Percentiles rank a stretch among this genome's conserved stretches.
These are phyloP conservation scores for Metopolophium dirhodum DNA, from an alignment of 1,140 invertebrate species.

Conservation along the genomic window DNA sequence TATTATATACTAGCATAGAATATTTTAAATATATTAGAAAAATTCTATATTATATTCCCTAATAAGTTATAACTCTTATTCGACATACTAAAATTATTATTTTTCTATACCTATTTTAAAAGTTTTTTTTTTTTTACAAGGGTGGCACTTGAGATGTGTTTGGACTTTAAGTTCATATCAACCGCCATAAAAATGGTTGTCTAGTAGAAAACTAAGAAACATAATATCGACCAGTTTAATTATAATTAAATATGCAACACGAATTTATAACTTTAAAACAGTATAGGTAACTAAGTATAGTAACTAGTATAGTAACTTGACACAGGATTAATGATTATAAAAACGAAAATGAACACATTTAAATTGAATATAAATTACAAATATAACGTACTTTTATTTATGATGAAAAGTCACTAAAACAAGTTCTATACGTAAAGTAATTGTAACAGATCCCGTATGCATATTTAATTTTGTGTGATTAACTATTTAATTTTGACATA, in stretches of 20 bases:
- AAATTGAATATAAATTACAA: background rate
- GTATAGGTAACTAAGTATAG: background rate
- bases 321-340: background rate
- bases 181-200: too few species aligned
- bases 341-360: background rate
- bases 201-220: too few species aligned
- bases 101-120: background rate
- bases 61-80: background rate
- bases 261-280: background rate
- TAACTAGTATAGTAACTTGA: too few species aligned
- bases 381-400: background rate
- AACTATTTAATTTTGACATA: background rate
- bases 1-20: background rate
- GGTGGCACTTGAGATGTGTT: too few species aligned
- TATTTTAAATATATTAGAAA: background rate
- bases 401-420: background rate
- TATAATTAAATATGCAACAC: background rate
- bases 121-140: background rate
- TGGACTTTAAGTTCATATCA: too few species aligned
- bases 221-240: background rate
- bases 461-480: background rate
- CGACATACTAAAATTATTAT: background rate
- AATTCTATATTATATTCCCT: background rate
- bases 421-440: background rate
- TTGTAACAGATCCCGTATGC: background rate